Evolutionary conservation across 2,113 vertebrate species (phyloP), one percentile per base, ranked within the genome.

Genomic region (Bungarus multicinctus): DNA sequence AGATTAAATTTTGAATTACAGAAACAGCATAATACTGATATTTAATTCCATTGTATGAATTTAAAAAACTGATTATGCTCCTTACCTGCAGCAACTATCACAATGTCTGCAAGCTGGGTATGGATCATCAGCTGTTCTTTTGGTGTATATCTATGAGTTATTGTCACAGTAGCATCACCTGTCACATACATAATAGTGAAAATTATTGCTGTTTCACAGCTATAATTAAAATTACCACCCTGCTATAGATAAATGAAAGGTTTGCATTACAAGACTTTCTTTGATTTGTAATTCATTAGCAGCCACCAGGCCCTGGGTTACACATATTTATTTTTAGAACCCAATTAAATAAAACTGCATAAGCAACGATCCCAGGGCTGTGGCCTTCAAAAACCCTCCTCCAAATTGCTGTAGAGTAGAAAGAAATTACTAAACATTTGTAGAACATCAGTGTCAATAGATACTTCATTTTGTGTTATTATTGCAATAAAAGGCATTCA

Each of bases 121-220:
- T 98, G 97, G 93, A 97, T 97, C 96, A 98, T 98, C 95, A 99
- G 96, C 90, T 97, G 98, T 45, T 98, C 98, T 96, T 97, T 98
- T 25, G 98, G 99, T 2, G 98, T 99, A 39, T 98, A 98, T 91
- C 98, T 98, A 96, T 99, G 98, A 89, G 98, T 95, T 86, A 99
- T 98, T 85, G 98, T 99, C 95, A 99, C 99, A 1, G 98, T 99
- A 94, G 99, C 98, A 93, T 99, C 99, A 95, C 99, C 99, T 99
- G 97, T 90, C 96, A 97, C 0, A 91, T 5, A 0, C 3, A 96
- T 92, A 93, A 94, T 12, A 94, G 60, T 2, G 54, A 52, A 22
- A 74, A 60, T 96, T 88, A 95, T 86, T n/a, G 39, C 34, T 22
- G 60, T 89, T 23, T 74, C 23, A 55, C 1, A 39, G 25, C n/a